Percentiles rank a stretch among this genome's conserved stretches.
Evolutionary conservation across 2,888 invertebrate genomes (phyloP).

Genomic region (Sympetrum striolatum): DNA sequence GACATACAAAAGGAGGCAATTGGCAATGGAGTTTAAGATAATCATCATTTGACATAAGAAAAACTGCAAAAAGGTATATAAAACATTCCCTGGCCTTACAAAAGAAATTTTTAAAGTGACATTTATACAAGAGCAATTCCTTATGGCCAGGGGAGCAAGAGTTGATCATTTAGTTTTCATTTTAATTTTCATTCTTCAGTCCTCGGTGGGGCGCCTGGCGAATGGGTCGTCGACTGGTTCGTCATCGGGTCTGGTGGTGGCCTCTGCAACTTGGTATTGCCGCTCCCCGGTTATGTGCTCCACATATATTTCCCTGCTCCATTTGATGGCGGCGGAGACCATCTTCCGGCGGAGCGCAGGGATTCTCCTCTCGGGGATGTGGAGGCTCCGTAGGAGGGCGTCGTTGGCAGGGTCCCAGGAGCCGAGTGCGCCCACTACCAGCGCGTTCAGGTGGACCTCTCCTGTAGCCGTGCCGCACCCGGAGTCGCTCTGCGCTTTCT

Average conservation of each 20-base stretch:
- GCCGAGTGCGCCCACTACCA: conserved; percentile 54
- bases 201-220: neutral
- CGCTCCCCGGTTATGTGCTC: conserved; percentile 53
- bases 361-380: conserved; percentile 6
- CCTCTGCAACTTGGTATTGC: conserved; percentile 48
- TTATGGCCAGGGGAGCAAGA: too few relatives aligned
- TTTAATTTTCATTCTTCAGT: too few relatives aligned
- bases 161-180: too few relatives aligned
- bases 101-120: too few relatives aligned
- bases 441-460: conserved; percentile 49
- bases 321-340: conserved; percentile 52
- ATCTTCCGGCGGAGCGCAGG: conserved; percentile 51
- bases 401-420: conserved; percentile 54
- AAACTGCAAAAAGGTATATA: too few relatives aligned
- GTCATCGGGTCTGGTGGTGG: too few relatives aligned
- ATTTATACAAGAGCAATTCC: too few relatives aligned
- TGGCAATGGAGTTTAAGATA: too few relatives aligned
- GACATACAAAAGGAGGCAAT: too few relatives aligned
- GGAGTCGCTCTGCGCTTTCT: conserved; percentile 49
- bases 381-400: conserved; percentile 48
- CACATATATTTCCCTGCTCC: conserved; percentile 55
- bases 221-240: neutral
- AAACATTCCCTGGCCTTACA: too few relatives aligned
- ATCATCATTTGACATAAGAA: too few relatives aligned
- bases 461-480: neutral